Percentiles rank a stretch among this genome's conserved stretches.
Evolutionary conservation across 2,797 vertebrate genomes (phyloP).

Genomic region (Pachyuromys duprasi): DNA sequence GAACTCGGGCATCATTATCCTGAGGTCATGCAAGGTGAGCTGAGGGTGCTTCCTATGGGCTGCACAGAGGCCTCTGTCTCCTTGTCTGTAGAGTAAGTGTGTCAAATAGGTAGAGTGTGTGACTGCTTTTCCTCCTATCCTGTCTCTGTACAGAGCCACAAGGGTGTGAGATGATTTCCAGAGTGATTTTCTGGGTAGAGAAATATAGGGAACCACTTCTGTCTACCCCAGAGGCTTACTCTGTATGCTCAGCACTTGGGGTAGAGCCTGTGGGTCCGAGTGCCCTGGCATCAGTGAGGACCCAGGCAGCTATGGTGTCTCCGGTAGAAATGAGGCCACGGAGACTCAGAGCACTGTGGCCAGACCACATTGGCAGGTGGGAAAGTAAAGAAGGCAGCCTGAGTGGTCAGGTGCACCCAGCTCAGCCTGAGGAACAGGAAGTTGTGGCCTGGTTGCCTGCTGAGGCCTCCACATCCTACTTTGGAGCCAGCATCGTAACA

Average conservation of each 20-base stretch:
- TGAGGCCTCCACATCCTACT: not conserved
- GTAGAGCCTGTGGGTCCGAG: not conserved
- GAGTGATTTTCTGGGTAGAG: not conserved
- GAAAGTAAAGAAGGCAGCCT: not conserved
- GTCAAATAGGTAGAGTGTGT: not conserved
- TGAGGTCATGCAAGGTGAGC: conserved; percentile 96
- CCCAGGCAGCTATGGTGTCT: not conserved
- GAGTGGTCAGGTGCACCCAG: accelerated
- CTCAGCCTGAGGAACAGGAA: accelerated
- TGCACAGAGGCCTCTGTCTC: not conserved
- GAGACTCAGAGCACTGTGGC: not conserved
- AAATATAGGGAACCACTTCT: accelerated
- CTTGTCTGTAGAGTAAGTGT: not conserved
- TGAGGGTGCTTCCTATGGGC: no score
- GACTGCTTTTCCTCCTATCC: not conserved
- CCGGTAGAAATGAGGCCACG: not conserved
- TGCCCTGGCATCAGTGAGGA: not conserved
- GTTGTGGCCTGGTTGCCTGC: not conserved
- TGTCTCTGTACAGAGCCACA: not conserved
- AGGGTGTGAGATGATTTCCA: not conserved
- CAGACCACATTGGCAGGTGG: not conserved
- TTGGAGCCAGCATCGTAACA: not conserved
- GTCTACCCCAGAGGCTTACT: not conserved
- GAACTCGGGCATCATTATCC: conserved; percentile 96
- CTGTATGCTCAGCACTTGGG: accelerated